Base-by-base conservation (phyloP, 2,113 vertebrate species). In the Chamaetylas fuelleborni region DNA sequence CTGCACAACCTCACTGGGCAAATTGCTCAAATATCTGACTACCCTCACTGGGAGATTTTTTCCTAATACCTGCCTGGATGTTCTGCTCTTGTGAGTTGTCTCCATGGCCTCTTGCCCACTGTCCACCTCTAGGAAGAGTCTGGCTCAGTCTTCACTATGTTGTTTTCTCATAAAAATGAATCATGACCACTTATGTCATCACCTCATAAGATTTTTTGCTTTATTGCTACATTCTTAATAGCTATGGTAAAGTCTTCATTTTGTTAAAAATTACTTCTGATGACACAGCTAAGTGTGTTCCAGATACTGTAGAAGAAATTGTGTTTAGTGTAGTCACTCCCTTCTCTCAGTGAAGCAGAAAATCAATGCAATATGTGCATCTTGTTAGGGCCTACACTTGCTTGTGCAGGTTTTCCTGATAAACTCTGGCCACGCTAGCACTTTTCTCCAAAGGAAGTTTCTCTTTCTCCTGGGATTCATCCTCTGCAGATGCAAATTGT, bases 111-210 rank as follows among this genome's bases (percentile, higher is more conserved):
- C n/a, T 80, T 95, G 61, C 62, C 78, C n/a, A 48, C 42, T 40
- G 19, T 64, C 31, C 15, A 88, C 43, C 36, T 94, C 85, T 67
- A 85, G 48, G 66, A 76, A 82, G 47, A 67, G 57, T 45, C 58
- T 80, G 66, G 9, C n/a, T 94, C 70, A 34, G 3, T 50, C 66
- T 94, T 65, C 25, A 50, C 50, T 69, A 4, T 57, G 65, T 33
- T 61, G 31, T 79, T 24, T 92, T 88, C 81, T 79, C 70, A 67
- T 84, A 92, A 93, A 94, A 97, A 81, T 60, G 23, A 93, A 78
- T 86, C 94, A 62, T 88, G 71, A 69, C 64, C 56, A 48, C 20
- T 86, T 91, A 78, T 93, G 92, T 95, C 84, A 91, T 33, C 87
- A 85, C 74, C 36, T 93, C 38, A 16, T 87, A 85, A 82, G 87